Conservation (phyloP, 2,797 vertebrate genomes). For the Ceryle rudis region DNA sequence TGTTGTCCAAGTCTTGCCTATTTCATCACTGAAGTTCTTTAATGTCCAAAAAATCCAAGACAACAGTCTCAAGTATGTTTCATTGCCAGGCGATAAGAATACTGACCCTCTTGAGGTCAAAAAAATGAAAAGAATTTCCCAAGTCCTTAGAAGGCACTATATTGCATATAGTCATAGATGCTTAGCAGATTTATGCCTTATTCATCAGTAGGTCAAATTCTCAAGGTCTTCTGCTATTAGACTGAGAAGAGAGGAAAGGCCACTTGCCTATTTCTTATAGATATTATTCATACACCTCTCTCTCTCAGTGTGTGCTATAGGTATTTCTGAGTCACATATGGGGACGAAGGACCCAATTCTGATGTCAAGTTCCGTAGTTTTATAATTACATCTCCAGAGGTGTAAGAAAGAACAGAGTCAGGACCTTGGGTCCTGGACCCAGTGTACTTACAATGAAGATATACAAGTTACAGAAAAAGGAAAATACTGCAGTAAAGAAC, state of each 20-base stretch:
- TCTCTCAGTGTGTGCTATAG: not conserved
- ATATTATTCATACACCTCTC: not conserved
- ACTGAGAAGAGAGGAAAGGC: not conserved
- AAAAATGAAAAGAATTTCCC: conserved; percentile 73
- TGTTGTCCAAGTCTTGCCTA: not conserved
- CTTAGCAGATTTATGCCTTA: conserved; percentile 57
- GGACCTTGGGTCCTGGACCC: not conserved
- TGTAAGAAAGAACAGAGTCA: not conserved
- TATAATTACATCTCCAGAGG: not conserved
- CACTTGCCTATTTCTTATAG: not conserved
- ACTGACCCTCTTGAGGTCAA: conserved; percentile 65
- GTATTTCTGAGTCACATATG: not conserved
- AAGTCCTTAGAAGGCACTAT: conserved; percentile 59
- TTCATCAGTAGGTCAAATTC: conserved; percentile 47
- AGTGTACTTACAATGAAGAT: not conserved
- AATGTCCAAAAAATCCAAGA: conserved; percentile 14
- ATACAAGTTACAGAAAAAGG: not conserved
- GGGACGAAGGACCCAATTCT: not conserved
- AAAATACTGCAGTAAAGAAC: not conserved
- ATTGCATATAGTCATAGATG: conserved; percentile 58
- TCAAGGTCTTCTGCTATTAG: conserved; percentile 46
- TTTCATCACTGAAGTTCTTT: conserved; percentile 5
- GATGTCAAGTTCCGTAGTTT: not conserved
- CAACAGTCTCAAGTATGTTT: conserved; percentile 22
- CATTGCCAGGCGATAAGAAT: conserved; percentile 66